A percentile compares a stretch with the other conserved stretches of the same genome.
phyloP scores from a whole-genome alignment of 2,888 invertebrate genomes.

The Leucania comma region DNA sequence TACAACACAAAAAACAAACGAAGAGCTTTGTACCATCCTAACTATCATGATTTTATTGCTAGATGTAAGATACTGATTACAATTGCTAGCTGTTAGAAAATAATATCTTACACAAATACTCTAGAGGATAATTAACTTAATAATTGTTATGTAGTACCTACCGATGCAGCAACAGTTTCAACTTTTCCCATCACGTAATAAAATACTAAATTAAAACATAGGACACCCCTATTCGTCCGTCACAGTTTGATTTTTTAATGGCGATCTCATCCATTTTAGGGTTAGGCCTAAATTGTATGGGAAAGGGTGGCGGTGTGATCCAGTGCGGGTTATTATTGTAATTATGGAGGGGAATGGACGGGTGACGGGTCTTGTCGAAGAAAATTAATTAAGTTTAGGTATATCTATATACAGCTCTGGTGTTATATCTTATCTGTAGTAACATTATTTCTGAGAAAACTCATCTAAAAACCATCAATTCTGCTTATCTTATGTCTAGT shows the following conservation, averaged over 20 bases:
- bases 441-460: not conserved
- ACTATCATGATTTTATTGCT: constrained; percentile 40
- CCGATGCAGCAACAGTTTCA: constrained; percentile 69
- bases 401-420: not conserved
- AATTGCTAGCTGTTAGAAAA: constrained; percentile 31
- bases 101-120: constrained; percentile 58
- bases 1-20: constrained; percentile 27
- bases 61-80: constrained; percentile 31
- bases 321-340: constrained; percentile 69
- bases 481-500: no score
- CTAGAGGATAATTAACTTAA: constrained; percentile 73
- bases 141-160: constrained; percentile 65
- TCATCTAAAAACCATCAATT: not conserved
- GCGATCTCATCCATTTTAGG: constrained; percentile 70
- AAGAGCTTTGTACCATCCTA: constrained; percentile 17
- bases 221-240: constrained; percentile 82
- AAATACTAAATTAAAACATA: constrained; percentile 83
- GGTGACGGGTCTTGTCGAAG: constrained; percentile 29
- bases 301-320: constrained; percentile 71
- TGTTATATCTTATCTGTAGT: not conserved
- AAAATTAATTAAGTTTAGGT: not conserved
- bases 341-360: constrained; percentile 56
- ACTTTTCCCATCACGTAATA: constrained; percentile 86
- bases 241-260: constrained; percentile 77
- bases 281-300: constrained; percentile 68